These are phyloP conservation scores for Embiotoca jacksoni DNA, from an alignment of 2,113 vertebrate species.

Conservation along the genomic window DNA sequence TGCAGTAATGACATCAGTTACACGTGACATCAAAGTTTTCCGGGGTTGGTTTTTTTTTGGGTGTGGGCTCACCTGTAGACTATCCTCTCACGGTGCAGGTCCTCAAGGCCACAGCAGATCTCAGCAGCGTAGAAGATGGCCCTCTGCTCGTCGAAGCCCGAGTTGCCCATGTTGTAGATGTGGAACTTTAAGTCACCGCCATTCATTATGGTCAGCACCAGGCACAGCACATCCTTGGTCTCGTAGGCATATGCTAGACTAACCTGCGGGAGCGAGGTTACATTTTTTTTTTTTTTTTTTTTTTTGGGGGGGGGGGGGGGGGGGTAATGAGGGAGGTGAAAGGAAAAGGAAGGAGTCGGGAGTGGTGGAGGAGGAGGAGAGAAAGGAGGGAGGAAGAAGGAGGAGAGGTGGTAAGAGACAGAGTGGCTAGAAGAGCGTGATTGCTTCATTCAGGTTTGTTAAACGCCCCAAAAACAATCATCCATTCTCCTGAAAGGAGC, in stretches of 20 bases:
- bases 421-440: slow-evolving; percentile 9
- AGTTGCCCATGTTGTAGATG: slow-evolving; percentile 93
- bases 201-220: slow-evolving; percentile 95
- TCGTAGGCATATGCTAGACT: slow-evolving; percentile 92
- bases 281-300: too few species aligned
- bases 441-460: slow-evolving; percentile 40
- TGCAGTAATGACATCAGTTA: too few species aligned
- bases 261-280: slow-evolving; percentile 81
- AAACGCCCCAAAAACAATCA: slow-evolving; percentile 37
- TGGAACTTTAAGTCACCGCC: slow-evolving; percentile 96
- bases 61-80: slow-evolving; percentile 88
- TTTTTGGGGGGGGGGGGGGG: not conserved
- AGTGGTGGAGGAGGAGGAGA: not conserved
- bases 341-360: slow-evolving; percentile 1
- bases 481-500: slow-evolving; percentile 35
- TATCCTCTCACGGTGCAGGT: slow-evolving; percentile 92
- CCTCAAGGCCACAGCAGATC: slow-evolving; percentile 92
- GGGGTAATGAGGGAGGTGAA: slow-evolving; percentile 21
- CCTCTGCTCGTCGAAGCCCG: slow-evolving; percentile 91
- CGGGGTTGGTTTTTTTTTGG: not conserved
- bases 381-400: slow-evolving; percentile 4
- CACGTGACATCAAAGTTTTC: not conserved
- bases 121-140: slow-evolving; percentile 95
- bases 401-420: slow-evolving; percentile 46
- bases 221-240: slow-evolving; percentile 91